These are phyloP conservation scores for Passer montanus DNA, from an alignment of 2,113 vertebrate genomes.

Conservation along the genomic window DNA sequence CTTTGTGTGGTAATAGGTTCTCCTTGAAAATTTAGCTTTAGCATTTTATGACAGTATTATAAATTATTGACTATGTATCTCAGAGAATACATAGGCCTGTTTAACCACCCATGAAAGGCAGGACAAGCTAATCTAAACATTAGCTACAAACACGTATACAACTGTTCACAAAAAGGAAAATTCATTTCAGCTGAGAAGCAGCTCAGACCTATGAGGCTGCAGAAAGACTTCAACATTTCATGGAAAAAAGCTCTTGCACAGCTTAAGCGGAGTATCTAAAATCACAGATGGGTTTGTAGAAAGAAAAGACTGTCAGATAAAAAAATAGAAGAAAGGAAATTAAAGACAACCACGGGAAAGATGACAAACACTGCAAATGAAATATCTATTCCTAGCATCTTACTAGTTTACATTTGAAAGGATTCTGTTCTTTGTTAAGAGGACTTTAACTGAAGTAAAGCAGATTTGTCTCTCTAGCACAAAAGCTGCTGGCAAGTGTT, in stretches of 20 bases:
- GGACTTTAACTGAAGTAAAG: constrained; percentile 54
- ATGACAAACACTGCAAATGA: neutral
- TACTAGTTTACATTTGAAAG: constrained; percentile 58
- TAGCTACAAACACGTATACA: neutral
- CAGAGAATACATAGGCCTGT: neutral
- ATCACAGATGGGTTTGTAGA: neutral
- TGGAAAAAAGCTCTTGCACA: neutral
- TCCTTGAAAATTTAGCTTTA: neutral
- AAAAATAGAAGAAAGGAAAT: neutral
- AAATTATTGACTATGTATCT: neutral
- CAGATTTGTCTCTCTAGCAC: constrained; percentile 42
- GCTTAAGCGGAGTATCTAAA: neutral
- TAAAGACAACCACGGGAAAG: neutral
- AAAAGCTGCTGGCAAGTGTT: constrained; percentile 40
- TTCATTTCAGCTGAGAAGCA: neutral
- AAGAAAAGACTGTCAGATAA: neutral
- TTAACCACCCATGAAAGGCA: neutral
- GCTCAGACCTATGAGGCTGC: neutral
- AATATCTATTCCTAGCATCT: constrained; percentile 46
- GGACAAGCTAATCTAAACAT: neutral
- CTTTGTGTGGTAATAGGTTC: neutral
- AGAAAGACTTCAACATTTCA: neutral
- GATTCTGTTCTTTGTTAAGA: constrained; percentile 62
- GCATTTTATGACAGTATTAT: neutral
- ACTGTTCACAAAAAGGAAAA: neutral